Evolutionary conservation across 2,113 vertebrate species (phyloP).

Genomic region (Upupa epops): DNA sequence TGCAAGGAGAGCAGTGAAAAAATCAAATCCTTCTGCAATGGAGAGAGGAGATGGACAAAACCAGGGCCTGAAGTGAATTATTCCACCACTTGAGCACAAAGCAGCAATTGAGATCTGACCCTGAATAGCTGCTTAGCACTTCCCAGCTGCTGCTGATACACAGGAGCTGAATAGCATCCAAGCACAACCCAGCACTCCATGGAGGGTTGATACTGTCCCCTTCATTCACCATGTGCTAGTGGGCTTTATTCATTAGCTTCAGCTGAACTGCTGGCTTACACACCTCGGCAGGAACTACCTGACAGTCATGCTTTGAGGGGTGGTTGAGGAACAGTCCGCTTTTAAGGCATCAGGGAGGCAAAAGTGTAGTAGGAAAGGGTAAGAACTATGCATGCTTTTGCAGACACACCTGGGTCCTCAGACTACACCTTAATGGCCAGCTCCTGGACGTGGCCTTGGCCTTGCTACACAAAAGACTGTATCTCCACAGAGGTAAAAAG

Average conservation of each 20-base stretch:
- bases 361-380: background rate
- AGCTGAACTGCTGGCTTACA: background rate
- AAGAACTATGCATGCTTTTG: fast-evolving
- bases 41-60: background rate
- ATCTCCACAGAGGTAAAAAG: background rate
- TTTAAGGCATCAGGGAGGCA: background rate
- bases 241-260: background rate
- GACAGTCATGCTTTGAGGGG: background rate
- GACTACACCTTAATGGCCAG: background rate
- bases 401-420: background rate
- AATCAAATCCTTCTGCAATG: background rate
- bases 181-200: background rate
- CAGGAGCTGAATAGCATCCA: background rate
- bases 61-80: background rate
- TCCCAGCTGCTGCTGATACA: background rate
- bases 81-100: background rate
- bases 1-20: background rate
- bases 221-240: background rate
- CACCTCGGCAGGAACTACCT: background rate
- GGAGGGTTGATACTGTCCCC: background rate
- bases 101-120: background rate
- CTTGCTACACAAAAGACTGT: background rate
- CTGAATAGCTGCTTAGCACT: background rate
- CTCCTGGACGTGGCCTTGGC: background rate
- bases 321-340: no score